Conservation (phyloP, 2,888 invertebrate genomes). For the Ectemnius cavifrons region DNA sequence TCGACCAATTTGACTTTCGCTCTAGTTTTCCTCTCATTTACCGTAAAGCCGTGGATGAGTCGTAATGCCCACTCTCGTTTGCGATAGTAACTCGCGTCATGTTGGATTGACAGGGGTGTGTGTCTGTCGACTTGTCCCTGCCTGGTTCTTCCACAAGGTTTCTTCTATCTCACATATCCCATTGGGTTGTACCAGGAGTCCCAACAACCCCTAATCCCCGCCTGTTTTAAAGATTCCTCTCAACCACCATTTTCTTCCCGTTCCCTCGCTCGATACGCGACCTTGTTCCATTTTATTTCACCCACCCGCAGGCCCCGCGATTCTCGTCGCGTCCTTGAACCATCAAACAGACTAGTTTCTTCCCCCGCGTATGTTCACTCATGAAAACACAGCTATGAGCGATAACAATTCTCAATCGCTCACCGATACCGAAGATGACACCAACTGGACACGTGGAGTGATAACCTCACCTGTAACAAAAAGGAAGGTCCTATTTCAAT, state of each 20-base stretch:
- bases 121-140: slow-evolving; percentile 61
- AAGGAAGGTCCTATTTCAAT: no score
- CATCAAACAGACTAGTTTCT: no score
- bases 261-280: slow-evolving; percentile 37
- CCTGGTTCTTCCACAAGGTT: slow-evolving; percentile 61
- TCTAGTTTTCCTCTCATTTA: slow-evolving; percentile 26
- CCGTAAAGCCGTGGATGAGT: slow-evolving; percentile 17
- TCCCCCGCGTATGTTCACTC: no score
- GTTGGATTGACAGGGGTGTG: slow-evolving; percentile 68
- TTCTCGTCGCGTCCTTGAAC: no score
- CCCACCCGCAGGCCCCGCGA: no score
- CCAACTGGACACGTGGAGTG: no score
- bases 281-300: slow-evolving; percentile 28
- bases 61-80: slow-evolving; percentile 20
- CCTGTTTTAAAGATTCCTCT: slow-evolving; percentile 37
- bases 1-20: slow-evolving; percentile 20
- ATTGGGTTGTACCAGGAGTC: slow-evolving; percentile 21
- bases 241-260: slow-evolving; percentile 31
- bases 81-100: slow-evolving; percentile 65
- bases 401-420: no score
- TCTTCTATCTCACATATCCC: slow-evolving; percentile 50
- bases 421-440: no score
- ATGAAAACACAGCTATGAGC: no score
- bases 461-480: no score
- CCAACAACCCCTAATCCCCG: slow-evolving; percentile 21